phyloP scores from a whole-genome alignment of 2,888 invertebrate species.

The Limulus polyphemus region DNA sequence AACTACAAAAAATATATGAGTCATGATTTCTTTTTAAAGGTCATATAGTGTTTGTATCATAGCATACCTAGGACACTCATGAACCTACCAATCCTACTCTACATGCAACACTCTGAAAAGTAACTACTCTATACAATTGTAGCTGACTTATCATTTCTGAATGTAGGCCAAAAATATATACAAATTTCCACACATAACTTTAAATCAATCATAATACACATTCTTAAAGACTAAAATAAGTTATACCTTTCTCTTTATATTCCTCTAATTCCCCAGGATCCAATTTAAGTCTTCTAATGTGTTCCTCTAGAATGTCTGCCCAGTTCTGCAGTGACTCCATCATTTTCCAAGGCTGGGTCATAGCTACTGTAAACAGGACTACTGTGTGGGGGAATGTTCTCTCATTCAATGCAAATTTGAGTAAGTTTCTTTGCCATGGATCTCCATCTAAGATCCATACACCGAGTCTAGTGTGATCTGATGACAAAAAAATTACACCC shows the following conservation, averaged over 20 bases:
- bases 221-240: neutral
- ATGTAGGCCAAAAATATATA: no score
- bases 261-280: constrained; percentile 51
- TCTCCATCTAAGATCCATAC: constrained; percentile 97
- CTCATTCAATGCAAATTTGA: constrained; percentile 80
- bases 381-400: constrained; percentile 83
- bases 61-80: no score
- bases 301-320: constrained; percentile 68
- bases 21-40: no score
- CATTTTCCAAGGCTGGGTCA: constrained; percentile 93
- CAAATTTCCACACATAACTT: no score
- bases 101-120: no score
- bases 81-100: no score
- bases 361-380: constrained; percentile 83
- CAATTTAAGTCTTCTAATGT: constrained; percentile 77
- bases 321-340: constrained; percentile 86
- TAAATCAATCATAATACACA: neutral
- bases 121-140: no score
- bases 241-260: constrained; percentile 43
- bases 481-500: neutral
- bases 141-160: no score
- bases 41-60: no score
- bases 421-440: constrained; percentile 75
- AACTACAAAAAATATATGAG: no score
- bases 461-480: constrained; percentile 84